Percentiles rank a stretch among this genome's conserved stretches.
These are phyloP conservation scores for Panthera leo DNA, from an alignment of 2,113 vertebrate species.

Conservation along the genomic window DNA sequence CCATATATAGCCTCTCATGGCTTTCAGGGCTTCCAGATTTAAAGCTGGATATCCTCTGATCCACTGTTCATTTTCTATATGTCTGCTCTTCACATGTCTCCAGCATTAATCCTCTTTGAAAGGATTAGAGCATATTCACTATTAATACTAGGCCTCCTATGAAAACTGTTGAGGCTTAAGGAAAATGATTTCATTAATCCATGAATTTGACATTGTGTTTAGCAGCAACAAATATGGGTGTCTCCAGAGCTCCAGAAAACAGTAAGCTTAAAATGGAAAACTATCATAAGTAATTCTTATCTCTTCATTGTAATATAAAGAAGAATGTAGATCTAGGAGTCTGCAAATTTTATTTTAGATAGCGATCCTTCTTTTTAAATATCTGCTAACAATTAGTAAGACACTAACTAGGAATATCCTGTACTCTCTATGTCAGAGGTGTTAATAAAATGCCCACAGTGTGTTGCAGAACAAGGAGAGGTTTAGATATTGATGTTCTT, in stretches of 20 bases:
- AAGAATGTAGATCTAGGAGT: neutral
- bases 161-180: neutral
- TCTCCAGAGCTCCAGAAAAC: neutral
- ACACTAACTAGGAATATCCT: neutral
- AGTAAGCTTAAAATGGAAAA: neutral
- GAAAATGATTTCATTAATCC: neutral
- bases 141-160: neutral
- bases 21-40: neutral
- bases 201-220: neutral
- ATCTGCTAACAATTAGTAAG: neutral
- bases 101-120: conserved; percentile 13
- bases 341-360: neutral
- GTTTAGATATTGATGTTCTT: neutral
- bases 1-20: neutral
- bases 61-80: neutral
- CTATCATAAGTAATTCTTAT: neutral
- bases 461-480: neutral
- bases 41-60: neutral
- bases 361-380: neutral
- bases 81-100: neutral
- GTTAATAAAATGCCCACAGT: neutral
- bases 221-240: neutral
- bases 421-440: neutral
- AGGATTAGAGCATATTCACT: neutral
- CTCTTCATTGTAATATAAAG: neutral